phyloP scores from a whole-genome alignment of 2,888 invertebrate species.

The Campoplex nolae region DNA sequence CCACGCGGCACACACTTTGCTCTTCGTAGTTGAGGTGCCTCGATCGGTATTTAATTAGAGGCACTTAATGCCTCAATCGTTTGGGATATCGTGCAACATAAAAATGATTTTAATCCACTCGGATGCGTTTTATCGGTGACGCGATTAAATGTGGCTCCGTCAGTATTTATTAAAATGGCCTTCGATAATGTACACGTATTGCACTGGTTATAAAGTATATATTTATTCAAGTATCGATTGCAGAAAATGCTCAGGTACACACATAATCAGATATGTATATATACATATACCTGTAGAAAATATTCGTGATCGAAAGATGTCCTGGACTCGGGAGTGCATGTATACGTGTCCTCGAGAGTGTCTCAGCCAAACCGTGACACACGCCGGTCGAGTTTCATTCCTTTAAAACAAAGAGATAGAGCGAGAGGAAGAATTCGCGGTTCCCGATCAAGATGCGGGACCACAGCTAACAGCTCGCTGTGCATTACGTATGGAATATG shows the following conservation, averaged over 20 bases:
- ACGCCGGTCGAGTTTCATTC: conserved; percentile 65
- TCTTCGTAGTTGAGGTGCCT: background rate
- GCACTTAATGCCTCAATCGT: conserved; percentile 52
- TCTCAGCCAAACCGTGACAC: conserved; percentile 51
- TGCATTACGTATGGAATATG: conserved; percentile 69
- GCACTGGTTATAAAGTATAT: background rate
- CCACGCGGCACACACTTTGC: background rate
- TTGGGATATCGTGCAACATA: conserved; percentile 26
- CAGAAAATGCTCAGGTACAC: conserved; percentile 3
- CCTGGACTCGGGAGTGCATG: conserved; percentile 17
- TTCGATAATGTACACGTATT: conserved; percentile 7
- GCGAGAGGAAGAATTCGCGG: conserved; percentile 14
- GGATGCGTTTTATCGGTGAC: conserved; percentile 26
- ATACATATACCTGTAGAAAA: conserved; percentile 35
- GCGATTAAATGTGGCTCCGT: conserved; percentile 14
- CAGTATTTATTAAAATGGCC: conserved; percentile 9
- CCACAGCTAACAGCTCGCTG: conserved; percentile 35
- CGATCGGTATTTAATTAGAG: conserved; percentile 5
- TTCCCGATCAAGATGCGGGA: conserved; percentile 65
- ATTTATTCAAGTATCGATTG: conserved; percentile 33
- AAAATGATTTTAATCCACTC: conserved; percentile 43
- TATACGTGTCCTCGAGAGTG: conserved; percentile 29
- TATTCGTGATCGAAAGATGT: conserved; percentile 67
- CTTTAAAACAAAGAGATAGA: conserved; percentile 45
- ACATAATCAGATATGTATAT: background rate